Evolutionary conservation across 2,113 vertebrate species (phyloP), one percentile per base, ranked within the genome.

Genomic region (Gymnobelideus leadbeateri): DNA sequence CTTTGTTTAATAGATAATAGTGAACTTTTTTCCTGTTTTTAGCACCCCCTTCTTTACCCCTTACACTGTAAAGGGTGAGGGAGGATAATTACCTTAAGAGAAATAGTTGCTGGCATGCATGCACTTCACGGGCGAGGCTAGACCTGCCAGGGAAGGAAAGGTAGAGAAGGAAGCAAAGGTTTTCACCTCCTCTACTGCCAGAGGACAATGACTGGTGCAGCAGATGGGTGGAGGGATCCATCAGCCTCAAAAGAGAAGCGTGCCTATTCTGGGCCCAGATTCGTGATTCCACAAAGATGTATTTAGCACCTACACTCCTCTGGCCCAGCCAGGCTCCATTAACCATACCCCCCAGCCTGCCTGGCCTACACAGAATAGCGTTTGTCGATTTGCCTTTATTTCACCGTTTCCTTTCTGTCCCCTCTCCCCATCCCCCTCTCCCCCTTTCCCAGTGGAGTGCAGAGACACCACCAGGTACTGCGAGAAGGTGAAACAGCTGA

Each of bases 401-500:
- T 95, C 61, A 97, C 91, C 37, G 14, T 97, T 57, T 97, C 49
- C 10, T 49, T 97, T 98, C 96, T 98, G 94, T 93, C 94, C 96
- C 96, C 97, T 98, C 97, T 96, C 96, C 97, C 97, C 91, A 26
- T 91, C 46, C 93, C 50, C 91, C 96, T 97, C 94, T 96, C 97
- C 92, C 50, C 26, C 93, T 96, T 97, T 12, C 92, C 52, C 96
- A 99, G 99, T 98, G 84, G 99, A 99, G 94, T 99, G 99, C 98
- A 99, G 98, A 97, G 99, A 99, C 98, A 99, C 99, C 97, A 99
- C 99, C 52, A 98, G 99, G 96, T 99, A 99, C 98, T 99, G 99
- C 95, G 99, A 99, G 98, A 99, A 99, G 98, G 99, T 99, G 54
- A 99, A 98, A 95, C 99, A 99, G 98, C 99, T 99, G 97, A 99